phyloP scores from a whole-genome alignment of 2,797 vertebrate species.

The Periparus ater region DNA sequence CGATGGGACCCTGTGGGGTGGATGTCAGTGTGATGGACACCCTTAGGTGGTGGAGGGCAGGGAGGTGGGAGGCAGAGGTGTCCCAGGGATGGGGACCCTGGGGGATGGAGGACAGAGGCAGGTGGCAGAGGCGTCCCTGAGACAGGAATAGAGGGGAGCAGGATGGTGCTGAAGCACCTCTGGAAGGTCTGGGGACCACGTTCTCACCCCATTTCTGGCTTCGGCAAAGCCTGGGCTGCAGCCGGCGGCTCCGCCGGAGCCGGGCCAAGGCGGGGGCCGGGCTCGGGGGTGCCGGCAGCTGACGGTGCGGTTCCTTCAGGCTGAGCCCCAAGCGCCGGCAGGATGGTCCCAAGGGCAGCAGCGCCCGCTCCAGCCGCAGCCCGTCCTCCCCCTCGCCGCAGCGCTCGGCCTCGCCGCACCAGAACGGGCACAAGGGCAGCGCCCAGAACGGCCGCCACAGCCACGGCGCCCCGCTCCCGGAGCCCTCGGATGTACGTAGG shows the following conservation, averaged over 20 bases:
- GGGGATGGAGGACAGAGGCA: too few relatives aligned
- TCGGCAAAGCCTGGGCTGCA: background rate
- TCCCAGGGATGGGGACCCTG: rapidly evolving
- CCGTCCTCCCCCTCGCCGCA: conserved; percentile 79
- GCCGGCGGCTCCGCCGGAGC: background rate
- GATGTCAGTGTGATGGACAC: background rate
- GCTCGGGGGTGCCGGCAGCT: background rate
- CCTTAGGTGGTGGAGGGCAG: background rate
- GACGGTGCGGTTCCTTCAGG: conserved; percentile 61
- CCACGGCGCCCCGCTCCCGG: conserved; percentile 77
- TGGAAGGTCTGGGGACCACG: background rate
- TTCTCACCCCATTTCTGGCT: background rate
- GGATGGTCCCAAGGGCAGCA: conserved; percentile 82
- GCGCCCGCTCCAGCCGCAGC: conserved; percentile 80
- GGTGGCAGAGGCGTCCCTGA: background rate
- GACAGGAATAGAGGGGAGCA: rapidly evolving
- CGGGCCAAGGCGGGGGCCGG: background rate
- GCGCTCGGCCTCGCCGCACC: conserved; percentile 82
- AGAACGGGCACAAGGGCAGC: conserved; percentile 90
- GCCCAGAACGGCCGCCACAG: conserved; percentile 79
- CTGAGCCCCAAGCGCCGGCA: conserved; percentile 85
- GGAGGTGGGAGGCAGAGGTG: background rate
- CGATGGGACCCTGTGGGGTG: rapidly evolving
- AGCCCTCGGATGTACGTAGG: conserved; percentile 93
- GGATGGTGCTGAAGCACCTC: background rate